phyloP scores from a whole-genome alignment of 2,888 invertebrate genomes.

The Pyrocoelia pectoralis region DNA sequence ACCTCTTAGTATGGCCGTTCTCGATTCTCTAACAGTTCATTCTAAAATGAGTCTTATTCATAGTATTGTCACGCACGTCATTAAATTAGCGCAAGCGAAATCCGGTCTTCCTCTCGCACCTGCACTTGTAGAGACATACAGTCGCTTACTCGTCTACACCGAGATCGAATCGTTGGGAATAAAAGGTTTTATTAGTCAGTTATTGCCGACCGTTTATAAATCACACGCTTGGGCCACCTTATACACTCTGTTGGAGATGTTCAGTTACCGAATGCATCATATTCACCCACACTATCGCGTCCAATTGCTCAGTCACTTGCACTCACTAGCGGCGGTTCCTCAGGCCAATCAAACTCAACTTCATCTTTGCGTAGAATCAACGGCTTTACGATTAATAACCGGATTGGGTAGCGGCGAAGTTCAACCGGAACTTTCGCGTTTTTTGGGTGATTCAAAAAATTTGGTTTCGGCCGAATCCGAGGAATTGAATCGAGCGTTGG shows the following conservation, averaged over 20 bases:
- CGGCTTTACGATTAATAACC: conserved; percentile 57
- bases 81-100: conserved; percentile 88
- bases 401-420: conserved; percentile 90
- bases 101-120: conserved; percentile 86
- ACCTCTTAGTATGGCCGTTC: conserved; percentile 89
- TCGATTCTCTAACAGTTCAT: conserved; percentile 94
- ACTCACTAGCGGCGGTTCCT: conserved; percentile 88
- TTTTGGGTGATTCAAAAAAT: conserved; percentile 90
- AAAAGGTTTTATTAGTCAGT: conserved; percentile 94
- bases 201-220: conserved; percentile 90
- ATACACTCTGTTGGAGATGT: conserved; percentile 96
- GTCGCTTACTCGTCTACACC: conserved; percentile 90
- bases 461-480: conserved; percentile 94
- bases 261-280: conserved; percentile 94
- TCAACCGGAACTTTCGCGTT: conserved; percentile 90
- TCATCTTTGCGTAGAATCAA: conserved; percentile 75
- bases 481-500: conserved; percentile 92
- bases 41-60: conserved; percentile 86
- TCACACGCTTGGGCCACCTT: conserved; percentile 94
- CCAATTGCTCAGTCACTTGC: conserved; percentile 89
- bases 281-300: conserved; percentile 96
- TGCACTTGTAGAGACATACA: conserved; percentile 94
- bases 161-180: conserved; percentile 97
- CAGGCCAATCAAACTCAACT: conserved; percentile 96
- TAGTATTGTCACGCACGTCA: conserved; percentile 86